These are phyloP conservation scores for Siderastrea radians DNA, from an alignment of 92 coral and sea anemone species.

Conservation along the genomic window DNA sequence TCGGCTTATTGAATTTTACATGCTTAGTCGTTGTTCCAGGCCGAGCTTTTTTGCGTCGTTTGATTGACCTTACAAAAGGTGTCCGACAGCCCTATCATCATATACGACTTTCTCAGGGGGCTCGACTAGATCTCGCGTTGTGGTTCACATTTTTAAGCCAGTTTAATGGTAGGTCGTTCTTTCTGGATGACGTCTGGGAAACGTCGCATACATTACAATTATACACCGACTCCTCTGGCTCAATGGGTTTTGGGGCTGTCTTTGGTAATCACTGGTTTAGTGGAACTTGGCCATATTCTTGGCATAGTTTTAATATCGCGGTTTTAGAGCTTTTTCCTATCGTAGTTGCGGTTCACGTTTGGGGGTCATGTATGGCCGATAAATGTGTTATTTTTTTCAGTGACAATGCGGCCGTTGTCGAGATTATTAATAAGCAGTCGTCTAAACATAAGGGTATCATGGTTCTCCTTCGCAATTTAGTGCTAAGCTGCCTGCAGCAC, in stretches of 20 bases:
- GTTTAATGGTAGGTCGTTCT: conserved; percentile 52
- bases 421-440: conserved; percentile 28
- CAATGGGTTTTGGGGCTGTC: conserved; percentile 42
- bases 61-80: conserved; percentile 41
- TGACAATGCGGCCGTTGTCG: conserved; percentile 51
- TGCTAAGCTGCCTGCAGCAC: too few species aligned
- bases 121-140: background rate
- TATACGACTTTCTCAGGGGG: background rate
- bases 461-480: background rate
- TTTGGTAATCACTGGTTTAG: conserved; percentile 56
- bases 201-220: conserved; percentile 16
- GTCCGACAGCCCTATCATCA: conserved; percentile 27
- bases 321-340: conserved; percentile 27
- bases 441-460: conserved; percentile 1
- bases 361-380: conserved; percentile 42
- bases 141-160: conserved; percentile 20
- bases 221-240: conserved; percentile 41
- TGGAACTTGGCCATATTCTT: conserved; percentile 49
- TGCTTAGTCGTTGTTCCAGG: conserved; percentile 40
- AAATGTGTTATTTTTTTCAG: conserved; percentile 23
- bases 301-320: conserved; percentile 43
- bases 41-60: conserved; percentile 32
- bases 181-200: conserved; percentile 33
- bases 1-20: conserved; percentile 35
- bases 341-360: conserved; percentile 44